Evolutionary conservation across 2,888 invertebrate species (phyloP).

Genomic region (Blastobasis lacticolella): DNA sequence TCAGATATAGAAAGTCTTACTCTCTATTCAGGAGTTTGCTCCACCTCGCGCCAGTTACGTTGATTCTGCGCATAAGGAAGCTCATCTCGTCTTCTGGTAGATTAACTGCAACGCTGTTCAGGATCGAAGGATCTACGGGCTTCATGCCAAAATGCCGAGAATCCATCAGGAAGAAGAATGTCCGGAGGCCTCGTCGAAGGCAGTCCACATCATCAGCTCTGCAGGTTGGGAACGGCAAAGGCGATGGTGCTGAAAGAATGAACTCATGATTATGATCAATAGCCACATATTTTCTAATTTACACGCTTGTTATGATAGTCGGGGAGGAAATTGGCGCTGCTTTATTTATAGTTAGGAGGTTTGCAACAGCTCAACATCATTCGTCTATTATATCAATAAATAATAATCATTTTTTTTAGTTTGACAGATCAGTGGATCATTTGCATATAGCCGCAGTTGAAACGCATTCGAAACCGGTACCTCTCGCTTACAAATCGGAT

Average conservation of each 20-base stretch:
- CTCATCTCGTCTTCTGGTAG: slow-evolving; percentile 50
- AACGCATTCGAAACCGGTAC: too few species aligned
- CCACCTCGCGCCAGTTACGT: slow-evolving; percentile 61
- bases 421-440: too few species aligned
- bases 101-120: slow-evolving; percentile 51
- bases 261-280: background rate
- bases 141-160: slow-evolving; percentile 50
- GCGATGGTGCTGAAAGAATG: slow-evolving; percentile 28
- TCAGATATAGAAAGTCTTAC: slow-evolving; percentile 23
- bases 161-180: slow-evolving; percentile 63
- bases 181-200: slow-evolving; percentile 50
- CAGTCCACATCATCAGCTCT: slow-evolving; percentile 51
- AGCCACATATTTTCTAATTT: too few species aligned
- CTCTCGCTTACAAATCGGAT: too few species aligned
- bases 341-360: too few species aligned
- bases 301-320: too few species aligned
- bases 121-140: slow-evolving; percentile 42
- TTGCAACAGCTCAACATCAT: too few species aligned
- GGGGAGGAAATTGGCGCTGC: too few species aligned
- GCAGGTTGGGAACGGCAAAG: slow-evolving; percentile 57
- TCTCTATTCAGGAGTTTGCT: slow-evolving; percentile 48
- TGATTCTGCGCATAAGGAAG: slow-evolving; percentile 49
- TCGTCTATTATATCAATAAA: too few species aligned
- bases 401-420: too few species aligned
- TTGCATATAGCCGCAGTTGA: too few species aligned